Base-by-base conservation (phyloP, 2,113 vertebrate genomes). In the Nicator chloris region DNA sequence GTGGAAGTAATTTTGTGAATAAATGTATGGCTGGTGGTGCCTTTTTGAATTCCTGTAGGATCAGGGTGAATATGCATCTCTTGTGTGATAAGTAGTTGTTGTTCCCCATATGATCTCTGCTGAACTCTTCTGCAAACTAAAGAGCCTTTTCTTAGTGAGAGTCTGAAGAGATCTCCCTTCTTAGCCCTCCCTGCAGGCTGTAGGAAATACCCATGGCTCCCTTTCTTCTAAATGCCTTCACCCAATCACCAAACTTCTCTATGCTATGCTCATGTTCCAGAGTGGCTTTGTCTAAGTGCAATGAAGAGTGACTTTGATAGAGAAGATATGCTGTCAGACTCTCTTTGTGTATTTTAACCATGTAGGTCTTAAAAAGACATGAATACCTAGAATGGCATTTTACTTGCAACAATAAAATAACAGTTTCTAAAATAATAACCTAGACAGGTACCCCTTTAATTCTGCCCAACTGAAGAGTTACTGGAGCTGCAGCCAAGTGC, bases 211-310 rank as follows among this genome's bases (percentile, higher is more conserved):
- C 3, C 1, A 1, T 16, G 14, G 9, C 10, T 68, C 16, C 8
- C 31, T 71, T 60, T 60, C 57, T 82, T 53, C 45, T 44, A 47
- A 89, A 78, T 7, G 13, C 33, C 37, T 40, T 82, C 65, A 53
- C 15, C 3, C 11, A 61, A 6, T 31, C 37, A 51, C 54, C 26
- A 61, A 59, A 33, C 23, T 73, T 71, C 47, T 49, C 13, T 5
- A 2, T 0, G 0, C 49, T 44, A 39, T 6, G 12, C 4, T 79
- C 9, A 8, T 24, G 21, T 68, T 47, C 45, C 44, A 27, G 30
- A 66, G 14, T 40, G 20, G 10, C 47, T 92, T 85, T 68, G 30
- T n/a, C 37, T 45, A n/a, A 79, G 9, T 15, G n/a, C 24, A 49
- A 86, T 15, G 13, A 26, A 77, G 35, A 50, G 14, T 26, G 26